A percentile compares a stretch with the other conserved stretches of the same genome.
phyloP scores from a whole-genome alignment of 1,140 invertebrate species.

The Lysiphlebus fabarum region DNA sequence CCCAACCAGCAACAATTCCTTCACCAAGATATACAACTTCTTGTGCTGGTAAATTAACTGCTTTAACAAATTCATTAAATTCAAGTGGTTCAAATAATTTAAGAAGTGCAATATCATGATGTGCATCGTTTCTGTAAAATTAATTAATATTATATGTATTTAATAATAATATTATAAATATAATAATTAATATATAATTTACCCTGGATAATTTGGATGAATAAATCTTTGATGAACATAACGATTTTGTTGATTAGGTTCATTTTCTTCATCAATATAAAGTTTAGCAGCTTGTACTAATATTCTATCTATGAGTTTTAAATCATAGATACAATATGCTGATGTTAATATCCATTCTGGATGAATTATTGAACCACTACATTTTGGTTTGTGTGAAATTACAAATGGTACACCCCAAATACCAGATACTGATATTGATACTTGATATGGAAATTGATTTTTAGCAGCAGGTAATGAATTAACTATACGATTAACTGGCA shows the following conservation, averaged over 20 bases:
- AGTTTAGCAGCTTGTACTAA: constrained; percentile 40
- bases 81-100: constrained; percentile 48
- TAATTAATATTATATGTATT: background rate
- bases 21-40: constrained; percentile 42
- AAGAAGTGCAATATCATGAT: constrained; percentile 64
- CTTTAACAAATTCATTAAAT: constrained; percentile 55
- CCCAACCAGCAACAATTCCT: constrained; percentile 55
- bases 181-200: constrained; percentile 22
- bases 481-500: no score
- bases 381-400: constrained; percentile 47
- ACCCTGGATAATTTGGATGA: constrained; percentile 58
- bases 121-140: constrained; percentile 50
- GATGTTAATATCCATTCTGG: constrained; percentile 57
- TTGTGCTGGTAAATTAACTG: constrained; percentile 52
- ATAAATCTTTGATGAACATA: constrained; percentile 43
- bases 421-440: constrained; percentile 42
- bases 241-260: constrained; percentile 51
- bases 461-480: constrained; percentile 25
- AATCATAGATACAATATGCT: constrained; percentile 53
- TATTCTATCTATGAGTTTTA: constrained; percentile 31
- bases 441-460: constrained; percentile 54
- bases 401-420: constrained; percentile 35
- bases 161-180: constrained; percentile 16
- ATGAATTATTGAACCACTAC: constrained; percentile 57
- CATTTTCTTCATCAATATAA: constrained; percentile 24